Base-by-base conservation (phyloP, 1,140 invertebrate species). In the Euborellia annulipes region DNA sequence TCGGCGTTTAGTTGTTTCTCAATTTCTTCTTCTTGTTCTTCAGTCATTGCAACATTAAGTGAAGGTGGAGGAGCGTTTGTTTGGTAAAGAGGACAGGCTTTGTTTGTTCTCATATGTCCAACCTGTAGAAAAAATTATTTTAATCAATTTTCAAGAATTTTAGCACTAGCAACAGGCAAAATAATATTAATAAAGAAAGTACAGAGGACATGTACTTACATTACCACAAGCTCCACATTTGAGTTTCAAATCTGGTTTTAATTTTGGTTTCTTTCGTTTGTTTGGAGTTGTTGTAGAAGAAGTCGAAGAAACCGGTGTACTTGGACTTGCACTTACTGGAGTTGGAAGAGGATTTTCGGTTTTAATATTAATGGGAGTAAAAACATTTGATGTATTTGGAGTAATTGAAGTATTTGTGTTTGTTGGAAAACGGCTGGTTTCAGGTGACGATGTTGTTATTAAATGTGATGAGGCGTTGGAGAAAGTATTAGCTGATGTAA, bases 191-290 rank as follows among this genome's bases (percentile, higher is more conserved):
- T 11, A 37, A 19, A 17, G 38, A 48, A 6, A 27, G 6, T 38
- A 8, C 3, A 18, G 13, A 34, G 6, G 13, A 18, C 36, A 22
- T 1, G 3, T 20, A 1, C 79, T 78, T 19, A 81, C 82, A 56
- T 89, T 84, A 3, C 93, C 93, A 67, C 95, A 98, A 13, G 94
- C 93, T 14, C 94, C 92, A 65, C 95, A 99, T 68, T 75, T 78
- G 16, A 98, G 69, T 67, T 92, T 91, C 2, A 92, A 68, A 63
- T 92, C 85, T 20, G 86, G 83, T 59, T 90, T 89, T 20, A 89
- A 66, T 68, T 90, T 91, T 17, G 80, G 74, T 55, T 85, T 85
- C 55, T 86, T 79, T 45, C 78, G 70, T 52, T 68, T 68, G 23
- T 11, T 27, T 14, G 76, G 73, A 27, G 76, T 41, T 39, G 34